phyloP scores from a whole-genome alignment of 2,113 vertebrate genomes.

The Otocyon megalotis region DNA sequence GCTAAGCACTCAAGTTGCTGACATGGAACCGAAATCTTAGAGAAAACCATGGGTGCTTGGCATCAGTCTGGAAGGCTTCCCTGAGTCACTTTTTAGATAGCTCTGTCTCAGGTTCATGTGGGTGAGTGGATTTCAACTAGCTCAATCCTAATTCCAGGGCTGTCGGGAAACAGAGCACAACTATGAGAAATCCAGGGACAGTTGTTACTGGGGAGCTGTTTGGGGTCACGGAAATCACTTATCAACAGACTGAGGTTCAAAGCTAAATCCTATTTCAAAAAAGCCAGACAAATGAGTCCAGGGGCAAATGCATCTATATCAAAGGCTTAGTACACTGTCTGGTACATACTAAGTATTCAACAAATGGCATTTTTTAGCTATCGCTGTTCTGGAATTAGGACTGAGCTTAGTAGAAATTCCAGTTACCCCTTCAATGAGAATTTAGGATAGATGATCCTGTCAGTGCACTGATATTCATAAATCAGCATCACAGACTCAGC shows the following conservation, averaged over 20 bases:
- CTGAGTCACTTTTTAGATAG: background rate
- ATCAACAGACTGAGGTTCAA: background rate
- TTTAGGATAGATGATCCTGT: background rate
- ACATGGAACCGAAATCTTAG: background rate
- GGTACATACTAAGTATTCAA: background rate
- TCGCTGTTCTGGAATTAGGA: background rate
- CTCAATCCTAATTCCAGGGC: background rate
- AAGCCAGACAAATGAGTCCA: background rate
- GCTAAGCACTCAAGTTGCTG: background rate
- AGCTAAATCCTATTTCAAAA: background rate
- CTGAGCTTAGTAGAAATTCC: background rate
- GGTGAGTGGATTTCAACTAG: background rate
- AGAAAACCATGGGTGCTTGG: background rate
- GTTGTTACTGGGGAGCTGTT: background rate
- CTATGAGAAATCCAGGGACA: background rate
- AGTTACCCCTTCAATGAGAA: background rate
- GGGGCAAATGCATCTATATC: background rate
- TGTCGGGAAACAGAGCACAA: background rate
- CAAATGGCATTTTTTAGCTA: background rate
- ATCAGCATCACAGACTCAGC: background rate
- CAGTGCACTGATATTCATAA: background rate
- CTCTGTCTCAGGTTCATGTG: background rate
- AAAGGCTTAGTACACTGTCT: background rate
- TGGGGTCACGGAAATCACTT: background rate
- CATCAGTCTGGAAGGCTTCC: background rate